A percentile compares a stretch with the other conserved stretches of the same genome.
Evolutionary conservation across 2,888 invertebrate species (phyloP).

Genomic region (Tipula vernalis): DNA sequence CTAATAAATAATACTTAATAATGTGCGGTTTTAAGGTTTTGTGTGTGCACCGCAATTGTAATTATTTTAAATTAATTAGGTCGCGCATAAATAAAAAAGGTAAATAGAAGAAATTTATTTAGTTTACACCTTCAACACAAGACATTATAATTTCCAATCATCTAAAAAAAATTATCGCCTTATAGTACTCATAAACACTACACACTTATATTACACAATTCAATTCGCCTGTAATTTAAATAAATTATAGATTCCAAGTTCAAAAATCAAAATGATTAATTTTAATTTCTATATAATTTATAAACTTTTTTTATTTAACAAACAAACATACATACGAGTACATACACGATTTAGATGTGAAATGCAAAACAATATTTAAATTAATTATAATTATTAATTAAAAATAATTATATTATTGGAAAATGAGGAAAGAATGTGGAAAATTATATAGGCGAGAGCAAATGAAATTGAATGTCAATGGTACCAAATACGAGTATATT

Average conservation of each 20-base stretch:
- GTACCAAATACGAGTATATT: background rate
- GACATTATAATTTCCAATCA: too few relatives aligned
- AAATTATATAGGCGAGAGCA: background rate
- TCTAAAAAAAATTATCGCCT: background rate
- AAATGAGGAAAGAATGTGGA: background rate
- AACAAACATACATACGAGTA: background rate
- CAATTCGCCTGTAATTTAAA: background rate
- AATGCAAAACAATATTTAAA: background rate
- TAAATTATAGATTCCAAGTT: background rate
- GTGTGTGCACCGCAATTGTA: background rate
- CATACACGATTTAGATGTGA: background rate
- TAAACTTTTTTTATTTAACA: background rate
- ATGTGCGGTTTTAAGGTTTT: background rate
- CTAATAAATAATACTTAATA: background rate
- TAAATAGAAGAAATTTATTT: background rate
- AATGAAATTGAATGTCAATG: background rate
- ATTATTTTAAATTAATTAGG: background rate
- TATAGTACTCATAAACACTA: background rate
- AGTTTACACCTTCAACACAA: too few relatives aligned
- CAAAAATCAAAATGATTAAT: background rate
- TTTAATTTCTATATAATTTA: background rate
- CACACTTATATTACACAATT: background rate
- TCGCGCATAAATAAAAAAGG: background rate
- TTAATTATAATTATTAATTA: background rate
- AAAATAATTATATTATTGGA: background rate